Base-by-base conservation (phyloP, 1,140 invertebrate genomes). In the Papilio helenus region DNA sequence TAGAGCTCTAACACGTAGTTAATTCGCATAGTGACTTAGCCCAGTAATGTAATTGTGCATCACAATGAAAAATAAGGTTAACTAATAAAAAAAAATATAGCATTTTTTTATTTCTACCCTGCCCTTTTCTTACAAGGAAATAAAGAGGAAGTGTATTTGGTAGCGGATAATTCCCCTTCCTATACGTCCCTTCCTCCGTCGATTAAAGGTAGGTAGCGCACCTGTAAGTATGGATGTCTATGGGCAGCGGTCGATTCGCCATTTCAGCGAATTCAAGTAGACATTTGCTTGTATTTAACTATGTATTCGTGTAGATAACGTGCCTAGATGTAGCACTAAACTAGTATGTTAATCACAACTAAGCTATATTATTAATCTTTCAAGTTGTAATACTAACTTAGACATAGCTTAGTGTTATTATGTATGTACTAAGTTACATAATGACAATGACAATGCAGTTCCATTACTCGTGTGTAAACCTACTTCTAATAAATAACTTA, bases 351-450 rank as follows among this genome's bases (percentile, higher is more conserved):
- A 26, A 26, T 26, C 23, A 61, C 12, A 23, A 26, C 58, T 26
- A 61, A 61, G 23, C 58, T 61, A 61, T 61, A 10, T 61, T 61
- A 61, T 61, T 61, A 61, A 26, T 61, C 58, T 61, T 61, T 61
- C 58, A 61, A 58, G 55, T 55, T 61, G 20, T 61, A 20, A 9
- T 58, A 10, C 8, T 8, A 23, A 61, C 58, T 61, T 26, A 10
- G 10, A 61, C 58, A 14, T 61, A 61, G 12, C 23, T 61, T 61
- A 26, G 23, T 61, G 58, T 20, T 20, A 20, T 55, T 55, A 55
- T 26, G 10, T 61, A 61, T 61, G 20, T 26, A 61, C 23, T 14
- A 12, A 61, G 58, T 61, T 61, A 61, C 10, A 29, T 26, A 61
- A 61, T 26, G 51, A 61, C 58, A 23, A 12, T 61, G 58, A 61